Evolutionary conservation across 2,113 vertebrate species (phyloP).

Genomic region (Galemys pyrenaicus): DNA sequence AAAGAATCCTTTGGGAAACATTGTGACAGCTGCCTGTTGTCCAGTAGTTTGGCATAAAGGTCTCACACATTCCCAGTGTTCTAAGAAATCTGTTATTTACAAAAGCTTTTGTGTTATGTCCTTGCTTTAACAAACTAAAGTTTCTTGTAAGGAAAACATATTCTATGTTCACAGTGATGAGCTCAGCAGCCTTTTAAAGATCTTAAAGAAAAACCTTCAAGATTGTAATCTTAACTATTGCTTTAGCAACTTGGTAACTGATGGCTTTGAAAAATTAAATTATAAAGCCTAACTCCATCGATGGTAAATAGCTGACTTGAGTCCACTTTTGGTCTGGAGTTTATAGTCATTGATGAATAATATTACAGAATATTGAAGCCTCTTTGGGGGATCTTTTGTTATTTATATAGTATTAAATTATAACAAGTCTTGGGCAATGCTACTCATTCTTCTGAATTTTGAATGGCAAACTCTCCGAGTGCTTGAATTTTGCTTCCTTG

Average conservation of each 20-base stretch:
- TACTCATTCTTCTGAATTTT: not conserved
- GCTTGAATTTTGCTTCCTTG: not conserved
- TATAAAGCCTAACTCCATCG: not conserved
- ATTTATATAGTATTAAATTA: conserved; percentile 7
- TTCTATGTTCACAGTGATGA: not conserved
- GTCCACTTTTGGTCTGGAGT: conserved; percentile 4
- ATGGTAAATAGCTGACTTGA: not conserved
- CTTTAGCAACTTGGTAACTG: conserved; percentile 27
- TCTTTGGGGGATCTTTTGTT: not conserved
- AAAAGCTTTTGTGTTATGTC: conserved; percentile 14
- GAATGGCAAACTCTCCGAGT: not conserved
- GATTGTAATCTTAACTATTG: conserved; percentile 37
- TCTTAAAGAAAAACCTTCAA: not conserved
- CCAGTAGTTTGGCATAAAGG: not conserved
- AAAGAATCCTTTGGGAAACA: not conserved
- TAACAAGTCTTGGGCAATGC: not conserved
- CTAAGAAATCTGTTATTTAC: conserved; percentile 18
- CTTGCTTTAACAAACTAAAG: conserved; percentile 25
- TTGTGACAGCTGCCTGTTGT: not conserved
- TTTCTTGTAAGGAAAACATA: conserved; percentile 35
- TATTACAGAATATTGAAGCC: not conserved
- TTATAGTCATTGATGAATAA: not conserved
- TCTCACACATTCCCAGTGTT: not conserved
- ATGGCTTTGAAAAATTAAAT: conserved; percentile 52
- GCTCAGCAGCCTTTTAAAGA: not conserved